Base-by-base conservation (phyloP, 2,797 vertebrate species). In the Anisognathus igniventris region DNA sequence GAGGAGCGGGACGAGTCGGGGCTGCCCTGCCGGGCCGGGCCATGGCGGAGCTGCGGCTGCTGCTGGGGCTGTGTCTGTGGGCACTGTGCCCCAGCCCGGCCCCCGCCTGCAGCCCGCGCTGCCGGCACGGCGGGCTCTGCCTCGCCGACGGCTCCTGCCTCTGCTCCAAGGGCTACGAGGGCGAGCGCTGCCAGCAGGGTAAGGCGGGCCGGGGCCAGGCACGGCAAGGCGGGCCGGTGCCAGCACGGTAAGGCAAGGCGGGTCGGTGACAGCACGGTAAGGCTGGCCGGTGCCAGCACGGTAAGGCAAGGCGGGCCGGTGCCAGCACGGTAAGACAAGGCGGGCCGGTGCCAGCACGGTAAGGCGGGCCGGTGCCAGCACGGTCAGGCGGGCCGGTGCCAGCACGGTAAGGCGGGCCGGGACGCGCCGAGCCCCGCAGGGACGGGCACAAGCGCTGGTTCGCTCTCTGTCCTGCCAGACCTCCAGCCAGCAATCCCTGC, bases 61-160 rank as follows among this genome's bases (percentile, higher is more conserved):
- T 25, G 71, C 61, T 82, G n/a, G 80, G 54, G 66, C 77, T 68
- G 51, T 94, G 77, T 17, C 66, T 71, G 50, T 25, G 58, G 9
- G 56, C 13, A 8, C 58, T 54, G 47, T 24, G 87, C 56, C 97
- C 98, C 86, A 98, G 98, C 23, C 98, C 98, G 45, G 98, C 90
- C 91, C 37, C 98, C 48, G 96, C 66, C 66, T 99, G 98, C 93
- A 97, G 98, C 3, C 98, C 98, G 9, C 97, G 96, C 82, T 99
- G 98, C 94, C 96, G 89, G 76, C 98, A 99, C 95, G 98, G 97
- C 2, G 98, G 98, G 21, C 83, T 98, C 79, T 99, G 98, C 97
- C 98, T 98, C 92, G 97, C 98, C 50, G 98, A 99, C 97, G 96
- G 98, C 97, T 98, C 98, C 65, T 99, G 98, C 92, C 98, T 98